Evolutionary conservation across 2,113 vertebrate genomes (phyloP).

Genomic region (Nothoprocta pentlandii): DNA sequence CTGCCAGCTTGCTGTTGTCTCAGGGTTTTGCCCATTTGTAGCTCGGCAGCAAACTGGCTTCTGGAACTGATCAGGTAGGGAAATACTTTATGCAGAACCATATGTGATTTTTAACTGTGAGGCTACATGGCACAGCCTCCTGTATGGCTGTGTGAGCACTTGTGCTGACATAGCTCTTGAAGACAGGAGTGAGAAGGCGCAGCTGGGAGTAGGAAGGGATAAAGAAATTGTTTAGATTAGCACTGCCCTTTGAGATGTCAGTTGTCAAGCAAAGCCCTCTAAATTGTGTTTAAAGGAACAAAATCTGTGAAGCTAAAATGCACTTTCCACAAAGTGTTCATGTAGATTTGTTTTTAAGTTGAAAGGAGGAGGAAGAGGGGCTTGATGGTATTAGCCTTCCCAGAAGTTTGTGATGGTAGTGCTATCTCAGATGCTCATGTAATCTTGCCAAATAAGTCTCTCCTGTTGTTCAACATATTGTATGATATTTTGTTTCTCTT

Average conservation of each 20-base stretch:
- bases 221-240: background rate
- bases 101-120: background rate
- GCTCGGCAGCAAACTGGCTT: background rate
- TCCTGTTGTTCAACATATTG: background rate
- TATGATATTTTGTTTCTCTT: background rate
- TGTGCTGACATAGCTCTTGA: too few relatives aligned
- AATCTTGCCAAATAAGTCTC: background rate
- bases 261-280: background rate
- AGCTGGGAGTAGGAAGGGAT: background rate
- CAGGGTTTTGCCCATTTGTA: background rate
- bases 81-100: background rate
- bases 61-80: background rate
- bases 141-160: too few relatives aligned
- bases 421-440: background rate
- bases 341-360: background rate
- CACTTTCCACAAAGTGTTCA: too few relatives aligned
- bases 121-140: background rate
- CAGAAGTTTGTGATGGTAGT: background rate
- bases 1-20: background rate
- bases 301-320: too few relatives aligned
- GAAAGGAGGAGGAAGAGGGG: background rate
- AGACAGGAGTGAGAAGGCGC: too few relatives aligned
- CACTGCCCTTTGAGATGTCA: background rate
- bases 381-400: background rate
- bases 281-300: background rate